Evolutionary conservation across 2,113 vertebrate genomes (phyloP).

Genomic region (Zosterops japonicus): DNA sequence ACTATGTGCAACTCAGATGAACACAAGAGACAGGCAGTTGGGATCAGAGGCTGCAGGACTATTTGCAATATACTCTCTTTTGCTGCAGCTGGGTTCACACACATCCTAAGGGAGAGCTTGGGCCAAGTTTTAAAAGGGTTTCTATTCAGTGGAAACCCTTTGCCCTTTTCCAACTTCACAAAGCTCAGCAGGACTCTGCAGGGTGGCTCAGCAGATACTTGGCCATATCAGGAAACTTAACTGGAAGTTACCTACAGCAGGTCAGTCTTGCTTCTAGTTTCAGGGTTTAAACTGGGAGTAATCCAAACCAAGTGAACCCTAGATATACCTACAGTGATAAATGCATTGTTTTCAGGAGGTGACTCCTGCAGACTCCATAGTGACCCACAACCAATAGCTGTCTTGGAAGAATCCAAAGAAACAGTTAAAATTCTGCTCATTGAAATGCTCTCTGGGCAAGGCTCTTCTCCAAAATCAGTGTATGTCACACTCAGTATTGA

Average conservation of each 20-base stretch:
- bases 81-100: rapidly evolving
- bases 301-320: not conserved
- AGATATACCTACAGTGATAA: not conserved
- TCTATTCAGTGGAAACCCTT: not conserved
- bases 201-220: not conserved
- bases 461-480: not conserved
- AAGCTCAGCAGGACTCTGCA: not conserved
- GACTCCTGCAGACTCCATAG: not conserved
- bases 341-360: rapidly evolving
- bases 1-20: not conserved
- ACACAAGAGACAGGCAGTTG: rapidly evolving
- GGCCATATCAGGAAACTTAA: not conserved
- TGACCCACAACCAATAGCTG: not conserved
- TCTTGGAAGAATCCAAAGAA: not conserved
- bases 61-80: not conserved
- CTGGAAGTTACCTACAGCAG: not conserved
- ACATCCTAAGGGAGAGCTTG: not conserved
- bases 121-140: not conserved
- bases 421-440: not conserved
- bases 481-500: not conserved
- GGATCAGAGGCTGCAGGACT: not conserved
- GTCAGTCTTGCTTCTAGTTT: not conserved
- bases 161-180: not conserved
- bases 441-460: not conserved
- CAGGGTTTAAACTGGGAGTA: not conserved